phyloP scores from a whole-genome alignment of 2,113 vertebrate genomes.

The Otolemur garnettii region DNA sequence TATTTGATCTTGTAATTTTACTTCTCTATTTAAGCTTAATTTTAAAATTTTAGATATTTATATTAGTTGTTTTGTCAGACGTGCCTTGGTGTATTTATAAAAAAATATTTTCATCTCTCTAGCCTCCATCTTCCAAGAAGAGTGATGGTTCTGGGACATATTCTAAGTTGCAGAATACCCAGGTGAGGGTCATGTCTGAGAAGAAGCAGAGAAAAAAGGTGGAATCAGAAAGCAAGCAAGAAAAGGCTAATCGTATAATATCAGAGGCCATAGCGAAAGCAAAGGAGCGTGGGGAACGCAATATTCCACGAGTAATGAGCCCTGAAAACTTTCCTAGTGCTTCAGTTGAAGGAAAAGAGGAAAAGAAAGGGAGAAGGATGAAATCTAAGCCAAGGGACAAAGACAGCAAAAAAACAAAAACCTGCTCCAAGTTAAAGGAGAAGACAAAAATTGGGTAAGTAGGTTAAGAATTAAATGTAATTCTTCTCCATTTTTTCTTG shows the following conservation, averaged over 20 bases:
- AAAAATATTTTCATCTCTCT: slow-evolving; percentile 74
- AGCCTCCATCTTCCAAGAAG: slow-evolving; percentile 96
- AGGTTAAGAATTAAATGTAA: slow-evolving; percentile 53
- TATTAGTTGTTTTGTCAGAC: neutral
- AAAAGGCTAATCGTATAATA: slow-evolving; percentile 99
- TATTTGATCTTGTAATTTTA: slow-evolving; percentile 45
- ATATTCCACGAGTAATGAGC: slow-evolving; percentile 98
- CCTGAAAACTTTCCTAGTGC: slow-evolving; percentile 97
- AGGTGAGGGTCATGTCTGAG: slow-evolving; percentile 94
- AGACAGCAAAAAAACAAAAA: slow-evolving; percentile 92
- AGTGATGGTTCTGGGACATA: slow-evolving; percentile 94
- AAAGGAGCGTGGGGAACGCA: slow-evolving; percentile 96
- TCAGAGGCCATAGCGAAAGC: slow-evolving; percentile 98
- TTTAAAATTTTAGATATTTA: neutral
- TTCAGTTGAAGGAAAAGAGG: slow-evolving; percentile 91
- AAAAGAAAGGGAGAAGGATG: slow-evolving; percentile 91
- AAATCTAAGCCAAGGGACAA: slow-evolving; percentile 94
- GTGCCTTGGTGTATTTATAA: slow-evolving; percentile 52
- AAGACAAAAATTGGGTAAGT: slow-evolving; percentile 98
- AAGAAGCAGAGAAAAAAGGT: slow-evolving; percentile 91
- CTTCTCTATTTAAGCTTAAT: neutral
- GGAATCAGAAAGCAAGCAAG: slow-evolving; percentile 97
- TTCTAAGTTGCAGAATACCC: slow-evolving; percentile 94
- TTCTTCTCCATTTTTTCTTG: slow-evolving; percentile 63
- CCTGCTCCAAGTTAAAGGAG: slow-evolving; percentile 95